Evolutionary conservation across 2,113 vertebrate species (phyloP).

Genomic region (Pelecanoides urinatrix): DNA sequence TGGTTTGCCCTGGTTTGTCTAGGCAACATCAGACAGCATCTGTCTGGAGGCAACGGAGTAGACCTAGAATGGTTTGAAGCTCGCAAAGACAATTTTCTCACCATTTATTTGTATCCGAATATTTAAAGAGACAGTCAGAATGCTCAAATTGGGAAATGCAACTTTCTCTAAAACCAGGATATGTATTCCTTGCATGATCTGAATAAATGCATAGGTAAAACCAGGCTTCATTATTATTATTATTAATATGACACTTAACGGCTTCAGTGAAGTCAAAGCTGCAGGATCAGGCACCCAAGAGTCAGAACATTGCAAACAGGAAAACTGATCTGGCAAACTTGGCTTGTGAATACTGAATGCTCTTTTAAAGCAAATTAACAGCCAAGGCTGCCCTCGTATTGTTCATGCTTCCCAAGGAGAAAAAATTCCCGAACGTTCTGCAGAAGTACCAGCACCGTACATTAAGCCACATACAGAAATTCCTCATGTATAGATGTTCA

Average conservation of each 20-base stretch:
- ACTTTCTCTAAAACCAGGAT: neutral
- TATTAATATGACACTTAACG: neutral
- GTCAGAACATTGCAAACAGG: neutral
- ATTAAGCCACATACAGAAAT: neutral
- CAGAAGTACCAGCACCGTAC: neutral
- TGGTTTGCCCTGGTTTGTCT: slow-evolving; percentile 43
- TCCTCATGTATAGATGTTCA: neutral
- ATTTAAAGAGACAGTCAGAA: slow-evolving; percentile 44
- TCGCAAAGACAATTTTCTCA: slow-evolving; percentile 1
- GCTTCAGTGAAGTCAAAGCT: neutral
- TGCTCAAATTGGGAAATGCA: neutral
- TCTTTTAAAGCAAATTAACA: neutral
- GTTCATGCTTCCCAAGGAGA: neutral
- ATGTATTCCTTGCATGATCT: neutral
- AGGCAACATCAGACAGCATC: slow-evolving; percentile 45
- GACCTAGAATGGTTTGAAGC: neutral
- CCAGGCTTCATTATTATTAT: neutral
- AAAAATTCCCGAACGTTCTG: neutral
- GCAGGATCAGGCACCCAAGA: neutral
- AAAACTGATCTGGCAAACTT: neutral
- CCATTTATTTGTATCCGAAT: neutral
- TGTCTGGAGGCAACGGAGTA: slow-evolving; percentile 42
- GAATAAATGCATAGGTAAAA: neutral
- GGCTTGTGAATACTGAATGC: neutral
- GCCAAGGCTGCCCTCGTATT: neutral